These are phyloP conservation scores for Pyrgus malvae DNA, from an alignment of 2,888 invertebrate species.

Conservation along the genomic window DNA sequence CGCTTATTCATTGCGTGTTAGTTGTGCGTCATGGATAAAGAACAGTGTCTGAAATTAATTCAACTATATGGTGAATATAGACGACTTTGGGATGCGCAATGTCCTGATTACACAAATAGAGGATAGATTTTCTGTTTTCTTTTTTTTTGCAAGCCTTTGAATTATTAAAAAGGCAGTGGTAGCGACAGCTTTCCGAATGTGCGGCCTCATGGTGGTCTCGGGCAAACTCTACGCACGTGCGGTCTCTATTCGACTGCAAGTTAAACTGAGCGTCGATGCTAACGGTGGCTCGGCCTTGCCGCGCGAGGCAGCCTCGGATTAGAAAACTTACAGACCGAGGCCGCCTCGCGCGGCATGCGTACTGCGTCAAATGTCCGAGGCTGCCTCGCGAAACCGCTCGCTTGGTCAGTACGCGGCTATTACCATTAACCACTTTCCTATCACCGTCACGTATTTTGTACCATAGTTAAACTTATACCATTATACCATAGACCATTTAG, in stretches of 20 bases:
- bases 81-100: slow-evolving; percentile 36
- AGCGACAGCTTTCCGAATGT: slow-evolving; percentile 37
- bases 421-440: no score
- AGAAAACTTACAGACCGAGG: neutral
- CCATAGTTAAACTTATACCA: no score
- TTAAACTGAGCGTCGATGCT: slow-evolving; percentile 18
- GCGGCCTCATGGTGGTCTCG: neutral
- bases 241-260: slow-evolving; percentile 12
- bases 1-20: slow-evolving; percentile 31
- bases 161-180: slow-evolving; percentile 10
- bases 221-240: slow-evolving; percentile 8
- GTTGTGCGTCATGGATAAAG: slow-evolving; percentile 33
- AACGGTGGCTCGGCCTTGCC: neutral
- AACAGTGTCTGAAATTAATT: slow-evolving; percentile 36
- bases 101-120: slow-evolving; percentile 36
- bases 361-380: neutral
- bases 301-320: neutral
- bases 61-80: slow-evolving; percentile 33
- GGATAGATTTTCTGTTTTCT: slow-evolving; percentile 16
- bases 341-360: slow-evolving; percentile 9
- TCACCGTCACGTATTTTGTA: no score
- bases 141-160: slow-evolving; percentile 7
- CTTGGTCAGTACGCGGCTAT: slow-evolving; percentile 1
- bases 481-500: no score
- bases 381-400: slow-evolving; percentile 17